phyloP scores from a whole-genome alignment of 2,113 vertebrate species.

The Perca schrenkii region DNA sequence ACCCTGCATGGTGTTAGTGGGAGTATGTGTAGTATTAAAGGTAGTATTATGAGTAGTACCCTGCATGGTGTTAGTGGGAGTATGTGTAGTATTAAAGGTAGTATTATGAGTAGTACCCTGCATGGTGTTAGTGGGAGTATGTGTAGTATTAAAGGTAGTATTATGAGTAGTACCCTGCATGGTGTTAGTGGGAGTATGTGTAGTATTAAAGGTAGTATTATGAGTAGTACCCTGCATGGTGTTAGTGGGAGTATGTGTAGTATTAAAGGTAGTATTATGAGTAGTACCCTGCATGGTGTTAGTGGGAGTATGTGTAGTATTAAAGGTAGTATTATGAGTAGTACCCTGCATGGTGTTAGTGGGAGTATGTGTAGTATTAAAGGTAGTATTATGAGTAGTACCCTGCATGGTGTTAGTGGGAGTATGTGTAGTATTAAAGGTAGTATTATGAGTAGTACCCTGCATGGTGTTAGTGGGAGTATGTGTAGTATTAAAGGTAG shows the following conservation, averaged over 20 bases:
- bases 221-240: slow-evolving; percentile 88
- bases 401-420: too few species aligned
- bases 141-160: not conserved
- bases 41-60: slow-evolving; percentile 29
- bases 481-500: not conserved
- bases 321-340: not conserved
- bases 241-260: too few species aligned
- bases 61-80: too few species aligned
- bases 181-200: too few species aligned
- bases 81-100: not conserved
- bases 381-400: slow-evolving; percentile 9
- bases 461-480: too few species aligned
- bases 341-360: slow-evolving; percentile 92
- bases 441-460: slow-evolving; percentile 49
- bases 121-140: too few species aligned
- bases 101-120: slow-evolving; percentile 77
- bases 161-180: slow-evolving; percentile 87
- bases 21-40: too few species aligned
- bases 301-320: too few species aligned
- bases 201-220: not conserved
- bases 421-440: not conserved
- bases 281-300: slow-evolving; percentile 89
- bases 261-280: not conserved
- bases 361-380: too few species aligned
- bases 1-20: slow-evolving; percentile 95